Base-by-base conservation (phyloP, 2,113 vertebrate species). In the Cyanoderma ruficeps region DNA sequence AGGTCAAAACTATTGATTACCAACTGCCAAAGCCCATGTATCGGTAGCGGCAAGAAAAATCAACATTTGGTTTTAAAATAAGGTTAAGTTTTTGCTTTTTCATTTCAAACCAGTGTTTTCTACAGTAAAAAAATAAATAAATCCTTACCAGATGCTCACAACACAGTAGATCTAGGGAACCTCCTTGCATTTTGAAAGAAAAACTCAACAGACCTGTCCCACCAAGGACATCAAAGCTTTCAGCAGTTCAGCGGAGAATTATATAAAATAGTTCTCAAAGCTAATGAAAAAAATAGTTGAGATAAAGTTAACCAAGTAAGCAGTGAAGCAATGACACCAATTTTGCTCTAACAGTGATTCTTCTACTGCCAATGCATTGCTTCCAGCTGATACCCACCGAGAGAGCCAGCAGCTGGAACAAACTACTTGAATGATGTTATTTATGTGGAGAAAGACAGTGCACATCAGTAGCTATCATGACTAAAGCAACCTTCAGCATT, bases 1-100 rank as follows among this genome's bases (percentile, higher is more conserved):
- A 95, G 41, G 46, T 85, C 10, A 0, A 76, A 94, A 90, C 14
- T 87, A 94, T 88, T 94, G 92, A 97, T 94, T 90, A 95, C 7
- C 57, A 52, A 20, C 28, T 78, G 60, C 24, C 59, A 83, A 35
- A 94, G 83, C 70, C 28, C 64, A 87, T 74, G 94, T 65, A 83
- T 61, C 69, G 83, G 67, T 35, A 31, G 19, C 7, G 39, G 41
- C 5, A 21, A 59, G 19, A 63, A 27, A 63, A 65, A 90, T 28
- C 85, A 77, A 7, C 95, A 60, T 61, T 57, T 88, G 37, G 15
- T 30, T 41, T 89, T 78, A 53, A 42, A 75, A 91, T 74, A 78
- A n/a, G 59, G 55, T 22, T 68, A 91, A n/a, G 37, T 60, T 61
- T 41, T 39, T 37, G 6, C 17, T 42, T 84, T 69, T 79, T 72